These are phyloP conservation scores for Cariama cristata DNA, from an alignment of 2,113 vertebrate species.

Conservation along the genomic window DNA sequence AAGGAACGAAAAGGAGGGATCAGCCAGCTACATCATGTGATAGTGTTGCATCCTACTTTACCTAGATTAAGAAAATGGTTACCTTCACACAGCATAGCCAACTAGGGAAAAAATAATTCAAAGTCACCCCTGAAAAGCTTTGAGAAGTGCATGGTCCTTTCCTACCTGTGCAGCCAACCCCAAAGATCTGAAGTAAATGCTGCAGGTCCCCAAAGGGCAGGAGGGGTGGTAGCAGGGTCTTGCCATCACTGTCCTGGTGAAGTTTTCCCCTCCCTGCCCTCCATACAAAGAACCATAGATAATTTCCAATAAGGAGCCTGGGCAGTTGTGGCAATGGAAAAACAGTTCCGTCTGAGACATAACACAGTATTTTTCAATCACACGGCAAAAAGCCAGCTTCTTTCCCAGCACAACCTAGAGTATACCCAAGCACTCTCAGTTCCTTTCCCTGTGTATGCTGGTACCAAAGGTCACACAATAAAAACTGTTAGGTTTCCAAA, in stretches of 20 bases:
- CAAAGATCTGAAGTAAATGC: background rate
- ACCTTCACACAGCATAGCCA: background rate
- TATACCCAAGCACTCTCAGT: background rate
- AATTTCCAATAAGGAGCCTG: background rate
- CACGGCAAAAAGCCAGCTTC: background rate
- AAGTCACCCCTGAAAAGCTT: background rate
- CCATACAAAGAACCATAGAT: background rate
- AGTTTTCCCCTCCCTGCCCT: background rate
- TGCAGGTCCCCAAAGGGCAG: background rate
- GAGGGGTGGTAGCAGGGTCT: background rate
- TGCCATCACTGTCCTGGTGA: rapidly evolving
- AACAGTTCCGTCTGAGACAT: background rate
- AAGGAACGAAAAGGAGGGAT: background rate
- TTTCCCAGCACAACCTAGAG: background rate
- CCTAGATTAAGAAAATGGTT: background rate
- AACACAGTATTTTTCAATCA: background rate
- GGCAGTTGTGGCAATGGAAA: background rate
- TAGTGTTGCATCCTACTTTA: background rate
- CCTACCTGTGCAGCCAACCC: background rate
- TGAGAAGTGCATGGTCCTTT: background rate
- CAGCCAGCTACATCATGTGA: background rate
- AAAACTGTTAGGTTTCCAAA: background rate
- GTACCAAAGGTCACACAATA: background rate
- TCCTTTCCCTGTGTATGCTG: background rate
- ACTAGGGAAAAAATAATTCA: background rate